phyloP scores from a whole-genome alignment of 2,113 vertebrate genomes.

The Stictonetta naevosa region DNA sequence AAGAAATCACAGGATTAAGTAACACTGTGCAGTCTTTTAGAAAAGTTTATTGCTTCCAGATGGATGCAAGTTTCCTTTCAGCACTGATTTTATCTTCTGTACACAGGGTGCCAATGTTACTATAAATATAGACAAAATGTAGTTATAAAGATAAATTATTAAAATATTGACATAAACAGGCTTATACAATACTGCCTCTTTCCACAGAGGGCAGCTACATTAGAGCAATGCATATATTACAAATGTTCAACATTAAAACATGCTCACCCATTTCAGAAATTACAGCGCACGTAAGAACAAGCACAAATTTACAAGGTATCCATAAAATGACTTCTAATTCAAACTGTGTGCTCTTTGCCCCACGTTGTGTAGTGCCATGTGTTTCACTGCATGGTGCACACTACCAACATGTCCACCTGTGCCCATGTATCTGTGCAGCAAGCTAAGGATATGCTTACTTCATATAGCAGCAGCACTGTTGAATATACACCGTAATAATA shows the following conservation, averaged over 20 bases:
- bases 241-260: not conserved
- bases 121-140: constrained; percentile 76
- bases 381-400: constrained; percentile 81
- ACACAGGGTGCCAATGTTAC: constrained; percentile 80
- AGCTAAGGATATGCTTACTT: constrained; percentile 26
- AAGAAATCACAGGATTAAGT: constrained; percentile 89
- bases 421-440: constrained; percentile 59
- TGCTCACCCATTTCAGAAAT: not conserved
- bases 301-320: constrained; percentile 50
- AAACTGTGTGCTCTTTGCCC: constrained; percentile 77
- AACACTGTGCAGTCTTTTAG: constrained; percentile 90
- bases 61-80: constrained; percentile 89
- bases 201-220: not conserved
- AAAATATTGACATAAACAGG: constrained; percentile 49
- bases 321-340: constrained; percentile 70
- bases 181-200: not conserved
- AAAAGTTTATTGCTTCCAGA: constrained; percentile 92
- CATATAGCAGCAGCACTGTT: not conserved
- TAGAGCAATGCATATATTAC: not conserved
- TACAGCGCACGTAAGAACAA: not conserved
- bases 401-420: constrained; percentile 83
- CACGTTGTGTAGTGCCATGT: constrained; percentile 85
- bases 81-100: constrained; percentile 79
- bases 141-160: constrained; percentile 60
- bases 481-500: not conserved